Evolutionary conservation across 2,888 invertebrate genomes (phyloP).

Genomic region (Dolichopus griseipennis): DNA sequence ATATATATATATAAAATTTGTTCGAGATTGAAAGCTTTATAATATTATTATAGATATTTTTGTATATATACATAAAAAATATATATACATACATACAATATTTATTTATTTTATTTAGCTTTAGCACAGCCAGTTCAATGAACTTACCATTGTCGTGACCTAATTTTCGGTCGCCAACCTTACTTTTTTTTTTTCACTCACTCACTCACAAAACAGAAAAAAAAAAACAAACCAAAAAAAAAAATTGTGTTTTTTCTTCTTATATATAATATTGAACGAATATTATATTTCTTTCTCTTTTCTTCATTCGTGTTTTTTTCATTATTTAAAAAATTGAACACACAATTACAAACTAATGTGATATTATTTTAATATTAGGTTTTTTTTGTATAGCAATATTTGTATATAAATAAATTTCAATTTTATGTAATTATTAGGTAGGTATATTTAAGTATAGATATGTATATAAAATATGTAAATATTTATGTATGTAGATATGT

Average conservation of each 20-base stretch:
- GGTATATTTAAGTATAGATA: too few relatives aligned
- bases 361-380: too few relatives aligned
- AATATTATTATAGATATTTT: background rate
- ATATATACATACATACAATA: background rate
- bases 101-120: background rate
- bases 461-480: too few relatives aligned
- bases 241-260: too few relatives aligned
- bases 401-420: too few relatives aligned
- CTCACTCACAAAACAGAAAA: conserved; percentile 16
- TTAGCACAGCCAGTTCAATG: conserved; percentile 39
- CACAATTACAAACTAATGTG: too few relatives aligned
- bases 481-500: too few relatives aligned
- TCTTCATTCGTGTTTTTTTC: too few relatives aligned
- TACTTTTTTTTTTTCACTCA: conserved; percentile 20
- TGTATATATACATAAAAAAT: background rate
- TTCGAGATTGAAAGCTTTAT: background rate
- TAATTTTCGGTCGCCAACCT: conserved; percentile 44
- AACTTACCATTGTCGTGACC: conserved; percentile 46
- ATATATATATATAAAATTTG: background rate
- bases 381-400: too few relatives aligned
- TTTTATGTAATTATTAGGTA: too few relatives aligned
- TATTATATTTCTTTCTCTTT: too few relatives aligned
- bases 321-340: too few relatives aligned
- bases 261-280: background rate
- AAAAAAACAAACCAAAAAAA: background rate